Conservation (phyloP, 2,888 invertebrate species). For the Argynnis bischoffii region DNA sequence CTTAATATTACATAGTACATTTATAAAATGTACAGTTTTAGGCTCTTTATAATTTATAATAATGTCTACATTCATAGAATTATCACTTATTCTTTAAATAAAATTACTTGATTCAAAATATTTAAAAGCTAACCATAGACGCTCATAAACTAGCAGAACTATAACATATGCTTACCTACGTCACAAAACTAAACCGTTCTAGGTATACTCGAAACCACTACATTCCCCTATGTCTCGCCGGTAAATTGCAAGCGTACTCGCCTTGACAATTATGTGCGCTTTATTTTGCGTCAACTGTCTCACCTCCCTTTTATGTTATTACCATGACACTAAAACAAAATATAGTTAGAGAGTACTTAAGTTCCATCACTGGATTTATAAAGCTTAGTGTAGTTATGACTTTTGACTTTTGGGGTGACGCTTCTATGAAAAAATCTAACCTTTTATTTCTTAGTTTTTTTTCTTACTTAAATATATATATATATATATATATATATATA, state of each 20-base stretch:
- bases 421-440: not conserved
- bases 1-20: too few relatives aligned
- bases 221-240: slow-evolving; percentile 74
- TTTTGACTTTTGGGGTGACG: not conserved
- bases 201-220: slow-evolving; percentile 61
- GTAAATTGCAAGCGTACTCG: slow-evolving; percentile 73
- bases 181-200: slow-evolving; percentile 10
- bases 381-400: not conserved
- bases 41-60: too few relatives aligned
- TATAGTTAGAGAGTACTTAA: slow-evolving; percentile 14
- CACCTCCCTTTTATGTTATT: slow-evolving; percentile 35
- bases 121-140: not conserved
- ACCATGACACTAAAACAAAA: slow-evolving; percentile 27
- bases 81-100: too few relatives aligned
- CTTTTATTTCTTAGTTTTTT: too few relatives aligned
- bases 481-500: too few relatives aligned
- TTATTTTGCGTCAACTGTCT: slow-evolving; percentile 55
- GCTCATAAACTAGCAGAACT: not conserved
- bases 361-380: not conserved
- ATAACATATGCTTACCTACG: not conserved
- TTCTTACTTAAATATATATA: too few relatives aligned
- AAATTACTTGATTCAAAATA: not conserved
- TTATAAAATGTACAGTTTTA: too few relatives aligned
- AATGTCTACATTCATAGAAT: too few relatives aligned
- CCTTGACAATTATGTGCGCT: slow-evolving; percentile 75